Base-by-base conservation (phyloP, 2,888 invertebrate species). In the Gisinianus flammeolus region DNA sequence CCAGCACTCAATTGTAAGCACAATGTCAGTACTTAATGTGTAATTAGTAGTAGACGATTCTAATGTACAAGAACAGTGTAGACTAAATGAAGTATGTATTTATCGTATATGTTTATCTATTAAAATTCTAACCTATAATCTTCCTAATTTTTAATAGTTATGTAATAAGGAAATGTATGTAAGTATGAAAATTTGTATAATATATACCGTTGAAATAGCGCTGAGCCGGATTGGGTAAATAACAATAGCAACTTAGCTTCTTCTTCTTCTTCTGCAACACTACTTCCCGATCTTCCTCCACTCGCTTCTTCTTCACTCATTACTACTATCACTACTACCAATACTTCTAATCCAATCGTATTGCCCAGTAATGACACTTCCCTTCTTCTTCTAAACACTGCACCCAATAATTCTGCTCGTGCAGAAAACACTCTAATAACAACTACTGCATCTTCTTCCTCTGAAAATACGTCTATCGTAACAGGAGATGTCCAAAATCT, bases 301-400 rank as follows among this genome's bases (percentile, higher is more conserved):
- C 54, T 76, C 69, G 54, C 58, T 77, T 28, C 77, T 70, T 69
- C 70, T 64, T 33, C 75, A n/a, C 22, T 54, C 64, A 56, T 28
- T 71, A 56, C 56, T 72, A 68, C 67, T 33, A 76, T 22, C 44
- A 68, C 56, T 54, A 70, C 62, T 58, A 44, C 58, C 28, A 56
- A n/a, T 64, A 52, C 66, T 75, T 24, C 75, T 66, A 77, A 70
- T 77, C 70, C 70, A 44, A 44, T 70, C 64, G 28, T 71, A 35
- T 77, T 77, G 77, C 58, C 77, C 69, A 77, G 70, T 70, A 58
- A 52, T 77, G 77, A 64, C 70, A 77, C 64, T 66, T 67, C 62
- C 52, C 16, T 56, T 56, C 72, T 56, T 56, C 72, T 72, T 58
- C 72, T 72, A 72, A 72, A 67, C 26, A 72, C 72, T 33, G 22